A percentile compares a stretch with the other conserved stretches of the same genome.
Evolutionary conservation across 2,888 invertebrate species (phyloP).

Genomic region (Encarsia formosa): DNA sequence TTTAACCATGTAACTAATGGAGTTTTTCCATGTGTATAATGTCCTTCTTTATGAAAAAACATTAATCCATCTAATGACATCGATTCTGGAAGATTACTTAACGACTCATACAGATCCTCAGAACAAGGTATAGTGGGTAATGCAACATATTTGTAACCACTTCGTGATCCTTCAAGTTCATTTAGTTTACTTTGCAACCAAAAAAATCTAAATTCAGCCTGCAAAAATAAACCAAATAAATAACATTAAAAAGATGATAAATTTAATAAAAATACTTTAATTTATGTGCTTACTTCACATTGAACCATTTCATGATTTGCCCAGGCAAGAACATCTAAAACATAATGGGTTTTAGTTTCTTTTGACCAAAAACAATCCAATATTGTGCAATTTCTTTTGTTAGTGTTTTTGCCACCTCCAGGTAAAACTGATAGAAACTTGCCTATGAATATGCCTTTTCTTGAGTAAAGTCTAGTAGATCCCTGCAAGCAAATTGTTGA

Average conservation of each 20-base stretch:
- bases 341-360: constrained; percentile 62
- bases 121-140: constrained; percentile 55
- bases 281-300: constrained; percentile 63
- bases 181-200: constrained; percentile 74
- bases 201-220: constrained; percentile 80
- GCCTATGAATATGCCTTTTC: constrained; percentile 55
- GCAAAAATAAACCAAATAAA: constrained; percentile 39
- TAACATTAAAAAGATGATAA: not conserved
- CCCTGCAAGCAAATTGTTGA: constrained; percentile 58
- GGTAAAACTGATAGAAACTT: constrained; percentile 62
- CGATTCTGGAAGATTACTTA: constrained; percentile 43
- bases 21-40: constrained; percentile 74
- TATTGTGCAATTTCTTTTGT: constrained; percentile 58
- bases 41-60: constrained; percentile 82
- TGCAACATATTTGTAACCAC: constrained; percentile 40
- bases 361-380: constrained; percentile 79
- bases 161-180: constrained; percentile 56
- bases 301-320: constrained; percentile 66
- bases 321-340: constrained; percentile 83
- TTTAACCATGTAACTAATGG: constrained; percentile 92
- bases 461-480: constrained; percentile 65
- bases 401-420: constrained; percentile 59
- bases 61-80: constrained; percentile 77
- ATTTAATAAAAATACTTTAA: not conserved
- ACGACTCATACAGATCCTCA: constrained; percentile 51